These are phyloP conservation scores for Phyllostomus discolor DNA, from an alignment of 2,113 vertebrate species.

Conservation along the genomic window DNA sequence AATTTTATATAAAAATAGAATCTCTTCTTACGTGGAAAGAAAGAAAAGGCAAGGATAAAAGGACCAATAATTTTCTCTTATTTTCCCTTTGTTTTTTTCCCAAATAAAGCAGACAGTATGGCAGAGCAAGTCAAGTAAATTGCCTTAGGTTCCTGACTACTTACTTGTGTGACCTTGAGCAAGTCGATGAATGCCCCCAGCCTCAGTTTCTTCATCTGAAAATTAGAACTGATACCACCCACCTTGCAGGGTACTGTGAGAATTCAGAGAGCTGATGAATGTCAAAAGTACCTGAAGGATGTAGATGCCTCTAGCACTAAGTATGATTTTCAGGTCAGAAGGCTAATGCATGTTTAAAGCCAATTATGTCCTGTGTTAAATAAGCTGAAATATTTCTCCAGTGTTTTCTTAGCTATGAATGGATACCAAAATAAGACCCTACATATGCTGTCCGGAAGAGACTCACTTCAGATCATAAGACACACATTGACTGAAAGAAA, in stretches of 20 bases:
- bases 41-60: background rate
- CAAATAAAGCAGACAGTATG: background rate
- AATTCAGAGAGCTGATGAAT: background rate
- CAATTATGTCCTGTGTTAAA: background rate
- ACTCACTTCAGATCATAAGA: background rate
- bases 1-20: conserved; percentile 5
- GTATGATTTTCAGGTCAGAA: background rate
- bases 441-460: background rate
- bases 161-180: background rate
- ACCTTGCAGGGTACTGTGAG: background rate
- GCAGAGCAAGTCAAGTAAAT: background rate
- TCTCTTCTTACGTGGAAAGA: background rate
- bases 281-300: background rate
- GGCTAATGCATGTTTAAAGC: background rate
- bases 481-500: too few species aligned
- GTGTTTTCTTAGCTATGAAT: background rate
- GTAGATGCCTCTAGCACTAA: background rate
- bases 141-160: background rate
- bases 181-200: background rate
- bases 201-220: background rate
- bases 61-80: background rate
- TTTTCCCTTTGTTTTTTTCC: background rate
- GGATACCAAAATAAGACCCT: background rate
- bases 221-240: background rate
- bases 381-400: background rate